A percentile compares a stretch with the other conserved stretches of the same genome.
These are phyloP conservation scores for Pararge aegeria DNA, from an alignment of 1,140 invertebrate species.

Conservation along the genomic window DNA sequence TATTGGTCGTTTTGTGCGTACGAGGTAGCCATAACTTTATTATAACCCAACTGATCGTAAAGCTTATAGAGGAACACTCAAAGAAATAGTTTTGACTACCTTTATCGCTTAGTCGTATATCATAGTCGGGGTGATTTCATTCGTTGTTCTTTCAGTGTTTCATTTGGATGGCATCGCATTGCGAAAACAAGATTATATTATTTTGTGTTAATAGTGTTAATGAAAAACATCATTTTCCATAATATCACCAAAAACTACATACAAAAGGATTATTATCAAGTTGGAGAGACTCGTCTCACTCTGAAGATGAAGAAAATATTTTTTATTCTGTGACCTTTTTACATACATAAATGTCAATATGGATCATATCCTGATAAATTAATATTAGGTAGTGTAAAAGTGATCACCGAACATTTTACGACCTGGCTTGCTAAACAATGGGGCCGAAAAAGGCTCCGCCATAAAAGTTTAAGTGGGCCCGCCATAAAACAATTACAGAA, in stretches of 20 bases:
- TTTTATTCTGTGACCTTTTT: conserved; percentile 68
- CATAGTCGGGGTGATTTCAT: conserved; percentile 53
- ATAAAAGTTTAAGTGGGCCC: conserved; percentile 62
- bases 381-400: conserved; percentile 49
- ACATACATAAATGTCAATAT: conserved; percentile 63
- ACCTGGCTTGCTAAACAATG: conserved; percentile 56
- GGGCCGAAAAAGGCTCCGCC: conserved; percentile 69
- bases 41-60: conserved; percentile 51
- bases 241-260: conserved; percentile 16
- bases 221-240: conserved; percentile 33
- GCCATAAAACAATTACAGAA: conserved; percentile 60
- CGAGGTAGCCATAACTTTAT: conserved; percentile 44
- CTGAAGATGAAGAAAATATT: conserved; percentile 50
- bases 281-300: conserved; percentile 19
- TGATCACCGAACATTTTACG: conserved; percentile 47
- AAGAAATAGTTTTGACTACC: conserved; percentile 46
- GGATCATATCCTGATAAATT: conserved; percentile 50
- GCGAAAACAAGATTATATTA: conserved; percentile 32
- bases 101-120: conserved; percentile 46
- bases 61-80: conserved; percentile 34
- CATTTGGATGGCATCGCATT: conserved; percentile 55
- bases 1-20: conserved; percentile 48
- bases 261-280: conserved; percentile 19
- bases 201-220: conserved; percentile 38
- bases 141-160: conserved; percentile 59